Percentiles rank a stretch among this genome's conserved stretches.
These are phyloP conservation scores for Ditula angustiorana DNA, from an alignment of 2,888 invertebrate species.

Conservation along the genomic window DNA sequence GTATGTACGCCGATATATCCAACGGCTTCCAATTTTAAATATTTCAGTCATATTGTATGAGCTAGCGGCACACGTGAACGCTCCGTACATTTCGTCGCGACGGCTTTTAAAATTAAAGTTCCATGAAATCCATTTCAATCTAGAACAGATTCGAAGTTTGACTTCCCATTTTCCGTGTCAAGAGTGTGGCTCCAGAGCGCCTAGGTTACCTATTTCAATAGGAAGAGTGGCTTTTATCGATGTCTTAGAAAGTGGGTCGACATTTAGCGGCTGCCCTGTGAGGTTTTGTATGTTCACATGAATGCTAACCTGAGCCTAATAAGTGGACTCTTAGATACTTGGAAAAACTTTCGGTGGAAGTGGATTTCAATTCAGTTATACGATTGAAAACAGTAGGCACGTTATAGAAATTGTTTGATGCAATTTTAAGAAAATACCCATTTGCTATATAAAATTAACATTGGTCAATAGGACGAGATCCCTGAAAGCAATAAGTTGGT, in stretches of 20 bases:
- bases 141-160: constrained; percentile 47
- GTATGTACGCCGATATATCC: too few relatives aligned
- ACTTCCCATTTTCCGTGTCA: constrained; percentile 54
- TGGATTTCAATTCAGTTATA: neutral
- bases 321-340: neutral
- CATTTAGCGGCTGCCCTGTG: constrained; percentile 51
- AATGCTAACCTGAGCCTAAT: neutral
- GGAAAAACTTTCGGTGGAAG: neutral
- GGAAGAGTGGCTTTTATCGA: constrained; percentile 66
- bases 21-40: too few relatives aligned
- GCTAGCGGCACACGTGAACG: neutral
- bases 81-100: neutral
- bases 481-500: too few relatives aligned
- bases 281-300: constrained; percentile 1
- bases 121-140: constrained; percentile 41
- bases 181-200: constrained; percentile 52
- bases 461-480: too few relatives aligned
- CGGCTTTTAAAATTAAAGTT: constrained; percentile 30
- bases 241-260: constrained; percentile 65
- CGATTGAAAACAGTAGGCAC: too few relatives aligned
- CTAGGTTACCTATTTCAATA: constrained; percentile 63
- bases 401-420: too few relatives aligned
- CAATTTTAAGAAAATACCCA: too few relatives aligned
- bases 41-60: neutral
- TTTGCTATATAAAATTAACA: too few relatives aligned